These are phyloP conservation scores for Circaetus gallicus DNA, from an alignment of 2,113 vertebrate genomes.

Conservation along the genomic window DNA sequence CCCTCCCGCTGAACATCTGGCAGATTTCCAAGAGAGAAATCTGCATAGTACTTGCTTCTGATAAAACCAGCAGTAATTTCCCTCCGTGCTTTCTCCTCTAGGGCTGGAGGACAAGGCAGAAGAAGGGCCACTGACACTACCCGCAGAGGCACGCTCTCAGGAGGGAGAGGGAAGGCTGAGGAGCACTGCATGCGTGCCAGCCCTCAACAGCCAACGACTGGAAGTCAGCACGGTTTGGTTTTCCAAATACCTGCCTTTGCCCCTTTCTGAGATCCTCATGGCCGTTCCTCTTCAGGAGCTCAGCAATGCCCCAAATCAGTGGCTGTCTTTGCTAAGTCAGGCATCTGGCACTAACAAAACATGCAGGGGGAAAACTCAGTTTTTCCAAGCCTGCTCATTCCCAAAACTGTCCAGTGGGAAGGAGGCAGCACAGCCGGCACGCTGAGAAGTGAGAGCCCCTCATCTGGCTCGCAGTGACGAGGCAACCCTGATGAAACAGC, in stretches of 20 bases:
- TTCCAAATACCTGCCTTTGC: neutral
- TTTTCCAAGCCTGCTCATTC: neutral
- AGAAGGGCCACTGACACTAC: neutral
- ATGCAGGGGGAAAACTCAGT: fast-evolving
- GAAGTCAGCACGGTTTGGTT: fast-evolving
- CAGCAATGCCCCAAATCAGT: neutral
- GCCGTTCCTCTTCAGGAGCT: neutral
- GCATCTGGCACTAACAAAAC: neutral
- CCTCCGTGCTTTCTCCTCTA: neutral
- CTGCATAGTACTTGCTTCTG: neutral
- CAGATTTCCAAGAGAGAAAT: slow-evolving; percentile 3
- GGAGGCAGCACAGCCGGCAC: fast-evolving
- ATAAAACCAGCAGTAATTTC: neutral
- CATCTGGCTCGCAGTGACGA: neutral
- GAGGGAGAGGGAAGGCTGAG: neutral
- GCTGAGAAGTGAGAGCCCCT: neutral
- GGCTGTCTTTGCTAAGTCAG: neutral
- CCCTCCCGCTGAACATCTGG: neutral
- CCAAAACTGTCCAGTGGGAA: neutral
- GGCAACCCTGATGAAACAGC: fast-evolving
- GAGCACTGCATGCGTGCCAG: fast-evolving
- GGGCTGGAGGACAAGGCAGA: neutral
- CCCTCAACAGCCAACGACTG: neutral
- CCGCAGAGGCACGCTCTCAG: neutral
- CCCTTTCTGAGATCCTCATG: fast-evolving